Conservation (phyloP, 2,797 vertebrate species). For the Coccyzus lansbergi region DNA sequence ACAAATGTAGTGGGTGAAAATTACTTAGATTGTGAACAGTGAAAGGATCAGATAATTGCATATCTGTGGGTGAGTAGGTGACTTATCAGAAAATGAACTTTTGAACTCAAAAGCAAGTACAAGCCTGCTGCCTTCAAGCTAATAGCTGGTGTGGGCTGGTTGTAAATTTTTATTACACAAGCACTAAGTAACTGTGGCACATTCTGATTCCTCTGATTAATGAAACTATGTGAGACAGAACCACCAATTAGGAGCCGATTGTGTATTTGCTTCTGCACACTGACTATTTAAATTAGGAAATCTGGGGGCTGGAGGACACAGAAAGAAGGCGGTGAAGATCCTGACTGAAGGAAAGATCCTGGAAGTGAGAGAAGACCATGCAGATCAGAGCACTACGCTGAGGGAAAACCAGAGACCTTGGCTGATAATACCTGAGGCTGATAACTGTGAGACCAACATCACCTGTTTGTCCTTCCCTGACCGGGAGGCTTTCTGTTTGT, state of each 20-base stretch:
- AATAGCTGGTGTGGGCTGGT: neutral
- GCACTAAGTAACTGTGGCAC: neutral
- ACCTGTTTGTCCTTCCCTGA: neutral
- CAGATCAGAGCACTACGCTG: neutral
- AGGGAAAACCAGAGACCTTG: accelerated
- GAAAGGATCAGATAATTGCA: neutral
- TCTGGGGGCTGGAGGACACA: neutral
- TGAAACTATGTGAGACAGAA: neutral
- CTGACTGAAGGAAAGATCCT: neutral
- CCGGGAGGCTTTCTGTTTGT: neutral
- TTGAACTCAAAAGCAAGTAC: conserved; percentile 7
- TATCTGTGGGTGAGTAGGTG: conserved; percentile 34
- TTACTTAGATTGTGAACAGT: neutral
- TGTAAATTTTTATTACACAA: neutral
- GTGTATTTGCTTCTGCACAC: neutral
- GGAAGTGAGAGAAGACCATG: neutral
- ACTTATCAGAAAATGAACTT: conserved; percentile 44
- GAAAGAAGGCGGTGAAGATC: neutral
- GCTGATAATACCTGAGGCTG: neutral
- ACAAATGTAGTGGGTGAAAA: neutral
- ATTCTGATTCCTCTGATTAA: neutral
- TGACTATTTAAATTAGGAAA: neutral
- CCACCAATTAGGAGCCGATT: neutral
- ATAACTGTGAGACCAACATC: neutral
- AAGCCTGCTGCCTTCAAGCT: neutral